Evolutionary conservation across 2,888 invertebrate species (phyloP).

Genomic region (Trisateles emortualis): DNA sequence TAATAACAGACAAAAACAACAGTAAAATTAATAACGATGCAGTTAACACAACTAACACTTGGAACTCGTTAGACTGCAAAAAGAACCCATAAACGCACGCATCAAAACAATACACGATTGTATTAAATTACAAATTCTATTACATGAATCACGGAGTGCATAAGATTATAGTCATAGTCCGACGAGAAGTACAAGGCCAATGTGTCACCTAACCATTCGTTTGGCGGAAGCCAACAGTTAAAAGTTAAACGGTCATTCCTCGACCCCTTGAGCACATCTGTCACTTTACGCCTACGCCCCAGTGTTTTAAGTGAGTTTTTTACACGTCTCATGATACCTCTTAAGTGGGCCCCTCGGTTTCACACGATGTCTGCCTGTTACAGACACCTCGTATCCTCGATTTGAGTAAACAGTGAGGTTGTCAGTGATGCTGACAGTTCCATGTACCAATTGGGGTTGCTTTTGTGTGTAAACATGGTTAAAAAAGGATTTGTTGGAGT

Average conservation of each 20-base stretch:
- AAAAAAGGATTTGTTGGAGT: background rate
- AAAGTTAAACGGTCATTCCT: slow-evolving; percentile 77
- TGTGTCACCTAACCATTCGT: slow-evolving; percentile 63
- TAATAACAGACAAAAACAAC: background rate
- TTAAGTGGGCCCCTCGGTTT: slow-evolving; percentile 72
- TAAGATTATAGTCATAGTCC: slow-evolving; percentile 27
- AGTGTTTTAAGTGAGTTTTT: slow-evolving; percentile 68
- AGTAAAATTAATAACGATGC: background rate
- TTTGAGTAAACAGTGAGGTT: slow-evolving; percentile 62
- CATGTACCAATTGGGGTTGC: background rate
- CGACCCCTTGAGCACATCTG: slow-evolving; percentile 71
- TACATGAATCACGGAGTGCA: slow-evolving; percentile 37
- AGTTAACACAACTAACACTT: background rate
- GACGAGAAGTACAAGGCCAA: slow-evolving; percentile 41
- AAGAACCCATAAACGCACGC: slow-evolving; percentile 9
- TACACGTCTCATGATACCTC: slow-evolving; percentile 63
- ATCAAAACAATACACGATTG: slow-evolving; percentile 34
- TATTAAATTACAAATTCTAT: slow-evolving; percentile 40
- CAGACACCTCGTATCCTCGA: slow-evolving; percentile 65
- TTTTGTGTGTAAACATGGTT: background rate
- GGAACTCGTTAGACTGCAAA: background rate
- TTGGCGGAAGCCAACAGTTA: slow-evolving; percentile 82
- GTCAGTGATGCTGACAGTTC: slow-evolving; percentile 49
- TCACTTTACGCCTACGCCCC: slow-evolving; percentile 73
- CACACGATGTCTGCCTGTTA: slow-evolving; percentile 65